phyloP scores from a whole-genome alignment of 2,113 vertebrate genomes.

The Danionella cerebrum region DNA sequence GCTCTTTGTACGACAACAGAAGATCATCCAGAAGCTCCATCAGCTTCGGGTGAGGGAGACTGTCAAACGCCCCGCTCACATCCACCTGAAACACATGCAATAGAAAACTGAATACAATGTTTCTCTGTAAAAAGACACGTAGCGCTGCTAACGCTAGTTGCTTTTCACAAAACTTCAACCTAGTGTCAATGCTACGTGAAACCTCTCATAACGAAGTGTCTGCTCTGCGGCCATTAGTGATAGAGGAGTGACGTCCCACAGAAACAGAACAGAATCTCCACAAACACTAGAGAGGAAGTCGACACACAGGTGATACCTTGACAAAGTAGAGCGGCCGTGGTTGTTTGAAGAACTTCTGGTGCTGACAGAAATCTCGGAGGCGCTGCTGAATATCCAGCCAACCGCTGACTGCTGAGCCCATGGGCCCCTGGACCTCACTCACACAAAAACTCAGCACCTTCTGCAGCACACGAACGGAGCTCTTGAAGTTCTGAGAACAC shows the following conservation, averaged over 20 bases:
- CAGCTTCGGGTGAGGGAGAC: conserved; percentile 80
- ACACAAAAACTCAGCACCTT: conserved; percentile 75
- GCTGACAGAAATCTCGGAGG: conserved; percentile 59
- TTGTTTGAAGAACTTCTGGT: conserved; percentile 52
- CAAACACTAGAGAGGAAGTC: no score
- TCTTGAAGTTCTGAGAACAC: conserved; percentile 46
- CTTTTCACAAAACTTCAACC: no score
- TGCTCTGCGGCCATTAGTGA: no score
- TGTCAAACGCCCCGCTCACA: conserved; percentile 80
- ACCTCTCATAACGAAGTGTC: no score
- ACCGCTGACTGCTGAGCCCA: conserved; percentile 83
- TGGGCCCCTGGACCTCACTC: conserved; percentile 44
- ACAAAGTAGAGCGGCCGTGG: conserved; percentile 75
- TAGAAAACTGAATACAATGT: no score
- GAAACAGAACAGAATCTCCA: no score
- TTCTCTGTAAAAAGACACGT: no score
- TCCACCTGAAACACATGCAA: conserved; percentile 67
- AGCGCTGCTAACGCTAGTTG: no score
- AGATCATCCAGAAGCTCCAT: conserved; percentile 67
- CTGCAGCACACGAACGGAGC: conserved; percentile 65
- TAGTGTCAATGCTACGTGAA: no score
- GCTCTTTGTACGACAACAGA: conserved; percentile 57
- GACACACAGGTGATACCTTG: conserved; percentile 71
- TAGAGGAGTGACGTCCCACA: no score
- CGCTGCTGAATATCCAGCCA: conserved; percentile 71